phyloP scores from a whole-genome alignment of 2,113 vertebrate species.

The Panthera leo region DNA sequence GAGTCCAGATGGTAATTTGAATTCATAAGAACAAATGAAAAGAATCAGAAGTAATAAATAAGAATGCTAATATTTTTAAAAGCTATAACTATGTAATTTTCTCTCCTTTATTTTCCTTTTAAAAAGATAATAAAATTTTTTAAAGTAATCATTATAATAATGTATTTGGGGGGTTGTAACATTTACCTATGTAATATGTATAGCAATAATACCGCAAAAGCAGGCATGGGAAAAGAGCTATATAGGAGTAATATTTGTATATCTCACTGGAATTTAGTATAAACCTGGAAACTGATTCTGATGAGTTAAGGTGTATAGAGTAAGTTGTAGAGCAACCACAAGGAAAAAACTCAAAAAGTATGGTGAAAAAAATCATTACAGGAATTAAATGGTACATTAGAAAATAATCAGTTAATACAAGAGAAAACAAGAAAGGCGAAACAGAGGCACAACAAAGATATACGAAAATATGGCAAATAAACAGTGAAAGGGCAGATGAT shows the following conservation, averaged over 20 bases:
- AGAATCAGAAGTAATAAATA: constrained; percentile 39
- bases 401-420: not conserved
- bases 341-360: not conserved
- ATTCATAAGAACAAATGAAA: constrained; percentile 36
- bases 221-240: not conserved
- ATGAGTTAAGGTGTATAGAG: not conserved
- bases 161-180: not conserved
- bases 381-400: not conserved
- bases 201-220: not conserved
- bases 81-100: not conserved
- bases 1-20: constrained; percentile 23
- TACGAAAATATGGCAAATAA: not conserved
- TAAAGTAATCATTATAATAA: not conserved
- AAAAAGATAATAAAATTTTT: not conserved
- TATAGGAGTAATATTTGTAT: not conserved
- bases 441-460: not conserved
- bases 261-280: not conserved
- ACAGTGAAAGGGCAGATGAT: not conserved
- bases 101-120: constrained; percentile 10
- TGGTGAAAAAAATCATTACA: not conserved
- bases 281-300: not conserved
- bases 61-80: constrained; percentile 6
- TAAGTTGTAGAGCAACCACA: not conserved
- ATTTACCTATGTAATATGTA: not conserved
- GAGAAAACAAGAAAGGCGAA: not conserved